Evolutionary conservation across 2,888 invertebrate species (phyloP), one percentile per base, ranked within the genome.

Genomic region (Torymus auratus): DNA sequence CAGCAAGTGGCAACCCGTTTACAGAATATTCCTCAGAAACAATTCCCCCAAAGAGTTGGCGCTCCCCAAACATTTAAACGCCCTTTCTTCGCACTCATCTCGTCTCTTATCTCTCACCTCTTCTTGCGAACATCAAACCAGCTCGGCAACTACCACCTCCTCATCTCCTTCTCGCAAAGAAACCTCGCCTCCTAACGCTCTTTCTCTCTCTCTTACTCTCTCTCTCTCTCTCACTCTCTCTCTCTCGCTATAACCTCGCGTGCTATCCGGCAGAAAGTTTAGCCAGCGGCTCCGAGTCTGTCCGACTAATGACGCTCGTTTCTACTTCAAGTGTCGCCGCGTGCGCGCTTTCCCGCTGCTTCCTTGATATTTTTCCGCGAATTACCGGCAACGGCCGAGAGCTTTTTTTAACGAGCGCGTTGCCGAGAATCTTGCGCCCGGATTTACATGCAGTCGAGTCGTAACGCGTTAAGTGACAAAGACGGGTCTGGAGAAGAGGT

Each of bases 251-350:
- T 41, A 41, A 41, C 41, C 41, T 41, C 41, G 41, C 7, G 41
- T 7, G 5, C 41, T 41, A 41, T 41, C 41, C 41, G 41, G 41
- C 41, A 41, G 58, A 60, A 67, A 80, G 75, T 80, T 80, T 80
- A 72, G 68, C 76, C 75, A 58, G 13, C 55, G 62, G 17, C 28
- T 41, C 41, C 14, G 11, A 52, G 60, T 23, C 60, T 28, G 76
- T 65, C 78, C 82, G 74, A 80, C 80, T 80, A 82, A 82, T 80
- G 82, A 80, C 75, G 80, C 74, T 72, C 83, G 73, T 78, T 80
- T 81, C 83, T 75, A 81, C 83, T 81, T 83, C 58, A 65, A 81
- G 79, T 77, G 77, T 73, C 56, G 56, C 75, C 60, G 72, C 62
- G 28, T 7, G 41, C 41, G 41, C 41, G 1, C 28, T 28, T 4